phyloP scores from a whole-genome alignment of 2,113 vertebrate genomes.

The Spea multiplicata region DNA sequence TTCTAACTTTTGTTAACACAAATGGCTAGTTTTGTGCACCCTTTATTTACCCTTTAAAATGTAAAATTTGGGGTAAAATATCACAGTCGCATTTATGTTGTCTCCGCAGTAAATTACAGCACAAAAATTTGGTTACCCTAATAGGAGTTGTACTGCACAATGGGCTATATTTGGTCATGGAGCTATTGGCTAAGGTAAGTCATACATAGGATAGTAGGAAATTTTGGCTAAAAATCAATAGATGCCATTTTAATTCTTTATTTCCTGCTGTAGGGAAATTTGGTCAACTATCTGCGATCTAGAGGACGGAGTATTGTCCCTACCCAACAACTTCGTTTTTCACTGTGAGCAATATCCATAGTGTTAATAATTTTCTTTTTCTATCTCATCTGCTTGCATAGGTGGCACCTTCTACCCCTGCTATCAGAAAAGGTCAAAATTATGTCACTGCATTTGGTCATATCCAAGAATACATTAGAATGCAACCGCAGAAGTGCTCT shows the following conservation, averaged over 20 bases:
- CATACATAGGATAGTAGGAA: neutral
- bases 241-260: neutral
- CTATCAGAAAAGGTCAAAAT: too few species aligned
- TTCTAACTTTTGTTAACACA: too few species aligned
- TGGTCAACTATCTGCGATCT: slow-evolving; percentile 84
- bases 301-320: slow-evolving; percentile 72
- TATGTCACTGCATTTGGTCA: too few species aligned
- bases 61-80: too few species aligned
- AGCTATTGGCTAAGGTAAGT: slow-evolving; percentile 87
- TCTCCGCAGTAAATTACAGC: slow-evolving; percentile 78
- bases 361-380: too few species aligned
- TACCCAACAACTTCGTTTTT: slow-evolving; percentile 70
- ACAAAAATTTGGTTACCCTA: slow-evolving; percentile 84
- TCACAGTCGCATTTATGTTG: neutral
- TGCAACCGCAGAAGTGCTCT: too few species aligned
- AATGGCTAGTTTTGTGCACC: too few species aligned
- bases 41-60: too few species aligned
- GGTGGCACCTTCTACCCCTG: too few species aligned
- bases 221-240: neutral
- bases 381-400: too few species aligned
- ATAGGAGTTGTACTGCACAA: slow-evolving; percentile 86
- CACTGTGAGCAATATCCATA: slow-evolving; percentile 74
- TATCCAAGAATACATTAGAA: too few species aligned
- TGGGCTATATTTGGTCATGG: slow-evolving; percentile 87
- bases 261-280: slow-evolving; percentile 74